Evolutionary conservation across 2,888 invertebrate species (phyloP).

Genomic region (Erebia ligea): DNA sequence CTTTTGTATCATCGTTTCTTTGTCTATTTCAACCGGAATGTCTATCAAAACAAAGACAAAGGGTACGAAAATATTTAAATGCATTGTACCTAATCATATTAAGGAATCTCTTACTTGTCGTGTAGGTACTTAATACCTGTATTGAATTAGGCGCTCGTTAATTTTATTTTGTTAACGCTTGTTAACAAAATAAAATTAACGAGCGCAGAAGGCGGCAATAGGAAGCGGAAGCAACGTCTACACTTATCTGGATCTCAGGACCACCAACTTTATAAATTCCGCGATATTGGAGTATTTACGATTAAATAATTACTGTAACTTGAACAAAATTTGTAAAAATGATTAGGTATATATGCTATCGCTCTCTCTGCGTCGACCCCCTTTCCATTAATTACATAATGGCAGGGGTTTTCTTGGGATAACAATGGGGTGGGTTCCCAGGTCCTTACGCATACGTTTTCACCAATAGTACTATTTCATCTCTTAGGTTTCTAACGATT

Average conservation of each 20-base stretch:
- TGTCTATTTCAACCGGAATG: too few species aligned
- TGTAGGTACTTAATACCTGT: conserved; percentile 44
- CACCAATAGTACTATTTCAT: too few species aligned
- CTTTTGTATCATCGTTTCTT: too few species aligned
- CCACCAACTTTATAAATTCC: conserved; percentile 65
- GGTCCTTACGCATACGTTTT: too few species aligned
- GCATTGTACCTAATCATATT: conserved; percentile 15
- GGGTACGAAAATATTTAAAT: not conserved
- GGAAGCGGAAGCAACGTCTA: conserved; percentile 68
- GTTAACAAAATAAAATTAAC: conserved; percentile 78
- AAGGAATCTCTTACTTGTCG: not conserved
- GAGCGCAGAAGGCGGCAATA: conserved; percentile 67
- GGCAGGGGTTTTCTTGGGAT: too few species aligned
- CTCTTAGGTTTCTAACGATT: too few species aligned
- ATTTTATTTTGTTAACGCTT: too few species aligned
- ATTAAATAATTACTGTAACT: conserved; percentile 4
- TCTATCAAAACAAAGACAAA: not conserved
- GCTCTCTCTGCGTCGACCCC: too few species aligned
- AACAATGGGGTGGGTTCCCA: too few species aligned
- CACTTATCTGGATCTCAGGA: conserved; percentile 65
- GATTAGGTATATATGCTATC: too few species aligned
- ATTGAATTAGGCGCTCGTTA: conserved; percentile 70
- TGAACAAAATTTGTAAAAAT: not conserved
- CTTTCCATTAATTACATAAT: too few species aligned
- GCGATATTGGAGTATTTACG: conserved; percentile 48